A percentile compares a stretch with the other conserved stretches of the same genome.
phyloP scores from a whole-genome alignment of 2,113 vertebrate species.

The Muscicapa adusta region DNA sequence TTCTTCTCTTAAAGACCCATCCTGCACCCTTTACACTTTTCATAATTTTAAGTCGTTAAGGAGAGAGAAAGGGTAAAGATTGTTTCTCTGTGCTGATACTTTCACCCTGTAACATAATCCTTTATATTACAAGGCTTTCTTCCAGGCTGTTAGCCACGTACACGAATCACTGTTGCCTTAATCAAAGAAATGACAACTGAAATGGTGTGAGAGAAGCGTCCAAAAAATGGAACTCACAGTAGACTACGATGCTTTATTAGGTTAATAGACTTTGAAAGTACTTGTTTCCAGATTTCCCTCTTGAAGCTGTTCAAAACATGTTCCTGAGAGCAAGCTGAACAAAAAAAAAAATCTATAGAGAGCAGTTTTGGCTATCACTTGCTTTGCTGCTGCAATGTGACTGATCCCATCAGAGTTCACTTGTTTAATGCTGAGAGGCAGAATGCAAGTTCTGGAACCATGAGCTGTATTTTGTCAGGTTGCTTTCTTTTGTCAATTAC shows the following conservation, averaged over 20 bases:
- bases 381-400: neutral
- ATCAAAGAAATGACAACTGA: neutral
- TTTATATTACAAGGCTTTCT: neutral
- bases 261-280: neutral
- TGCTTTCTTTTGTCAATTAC: conserved; percentile 17
- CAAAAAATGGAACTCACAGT: neutral
- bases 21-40: neutral
- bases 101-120: neutral
- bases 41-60: neutral
- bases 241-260: neutral
- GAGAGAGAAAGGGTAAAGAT: neutral
- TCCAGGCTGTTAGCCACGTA: neutral
- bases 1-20: neutral
- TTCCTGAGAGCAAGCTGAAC: neutral
- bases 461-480: neutral
- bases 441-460: neutral
- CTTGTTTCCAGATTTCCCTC: neutral
- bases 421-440: neutral
- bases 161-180: neutral
- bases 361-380: neutral
- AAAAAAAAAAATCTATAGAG: neutral
- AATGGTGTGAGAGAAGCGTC: neutral
- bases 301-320: neutral
- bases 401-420: neutral
- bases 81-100: neutral